Evolutionary conservation across 2,113 vertebrate species (phyloP), one percentile per base, ranked within the genome.

Genomic region (Cromileptes altivelis): DNA sequence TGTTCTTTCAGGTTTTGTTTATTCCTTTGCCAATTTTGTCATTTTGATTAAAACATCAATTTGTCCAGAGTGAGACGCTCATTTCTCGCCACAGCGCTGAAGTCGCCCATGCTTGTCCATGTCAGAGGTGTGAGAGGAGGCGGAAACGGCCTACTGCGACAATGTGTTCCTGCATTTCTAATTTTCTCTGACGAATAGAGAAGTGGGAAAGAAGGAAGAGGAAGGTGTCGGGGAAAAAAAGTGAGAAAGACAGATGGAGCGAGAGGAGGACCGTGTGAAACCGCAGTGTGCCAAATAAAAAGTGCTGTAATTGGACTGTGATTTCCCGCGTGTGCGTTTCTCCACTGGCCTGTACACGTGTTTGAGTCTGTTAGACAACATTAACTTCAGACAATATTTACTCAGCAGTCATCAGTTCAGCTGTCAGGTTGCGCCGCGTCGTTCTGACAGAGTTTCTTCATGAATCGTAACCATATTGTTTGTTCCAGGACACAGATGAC

Each of bases 121-220:
- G 89, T 84, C 88, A 85, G 88, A 87, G 78, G 88, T 78, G 86
- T 78, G 87, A 91, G 75, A 53, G 89, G 85, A 92, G 92, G 88
- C 87, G 90, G 91, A 86, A 81, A 69, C 82, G 42, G 85, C 92
- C 84, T 37, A 50, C 89, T 90, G 90, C 85, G 90, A 90, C 87
- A 85, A 86, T 90, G 91, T 90, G 90, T 92, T 91, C 79, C 75
- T 85, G 89, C 89, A 88, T 90, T 90, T 92, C 77, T 89, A 88
- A 90, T 92, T 92, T 86, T 88, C 81, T 80, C 78, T 81, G 72
- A 80, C 12, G 68, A 91, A 71, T 37, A 19, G 73, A 81, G 72
- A 80, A 75, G 85, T 89, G 87, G 73, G 85, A 87, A 84, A 80
- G 71, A 87, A 91, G 80, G 73, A 91, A 83, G 84, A 75, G 81